Base-by-base conservation (phyloP, 2,113 vertebrate genomes). In the Nipponia nippon region DNA sequence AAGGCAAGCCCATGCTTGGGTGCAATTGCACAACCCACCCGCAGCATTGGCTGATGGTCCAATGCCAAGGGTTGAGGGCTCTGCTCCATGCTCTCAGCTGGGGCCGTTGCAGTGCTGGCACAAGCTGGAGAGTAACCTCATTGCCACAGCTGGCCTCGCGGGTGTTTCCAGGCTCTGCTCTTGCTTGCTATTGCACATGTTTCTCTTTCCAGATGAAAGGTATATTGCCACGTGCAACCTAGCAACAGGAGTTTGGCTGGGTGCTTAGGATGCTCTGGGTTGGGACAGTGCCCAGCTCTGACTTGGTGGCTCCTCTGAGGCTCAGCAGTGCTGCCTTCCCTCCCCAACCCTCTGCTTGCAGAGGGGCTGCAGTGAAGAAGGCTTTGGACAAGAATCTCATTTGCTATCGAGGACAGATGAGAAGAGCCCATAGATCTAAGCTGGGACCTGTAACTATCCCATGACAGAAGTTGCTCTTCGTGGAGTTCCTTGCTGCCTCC, bases 1-100 rank as follows among this genome's bases (percentile, higher is more conserved):
- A 40, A 86, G 66, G 34, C 26, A 71, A 87, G 75, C 30, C 23
- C 27, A 20, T 11, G 7, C 9, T 58, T 23, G 20, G 7, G 20
- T 94, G 67, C 38, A 52, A 5, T 67, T 82, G 65, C 36, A n/a
- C 15, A 79, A 15, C 32, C 34, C 44, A 9, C 30, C 40, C 0
- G 0, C 55, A 67, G 29, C 0, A 0, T 8, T 78, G 34, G 44
- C 20, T 3, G 1, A 11, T 40, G 42, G 47, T 44, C 36, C 55
- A 16, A 1, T 0, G 2, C 30, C 16, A 44, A 63, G 58, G 21
- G 32, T 21, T 18, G 11, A 62, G 53, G 22, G 40, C 49, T 90
- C 52, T 78, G 30, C 52, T 78, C 75, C 3, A 2, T 29, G 23
- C 26, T 92, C 23, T 75, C 40, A 26, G 16, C 26, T 36, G 55